Conservation (phyloP, 2,888 invertebrate species). For the Nymphalis c-album region DNA sequence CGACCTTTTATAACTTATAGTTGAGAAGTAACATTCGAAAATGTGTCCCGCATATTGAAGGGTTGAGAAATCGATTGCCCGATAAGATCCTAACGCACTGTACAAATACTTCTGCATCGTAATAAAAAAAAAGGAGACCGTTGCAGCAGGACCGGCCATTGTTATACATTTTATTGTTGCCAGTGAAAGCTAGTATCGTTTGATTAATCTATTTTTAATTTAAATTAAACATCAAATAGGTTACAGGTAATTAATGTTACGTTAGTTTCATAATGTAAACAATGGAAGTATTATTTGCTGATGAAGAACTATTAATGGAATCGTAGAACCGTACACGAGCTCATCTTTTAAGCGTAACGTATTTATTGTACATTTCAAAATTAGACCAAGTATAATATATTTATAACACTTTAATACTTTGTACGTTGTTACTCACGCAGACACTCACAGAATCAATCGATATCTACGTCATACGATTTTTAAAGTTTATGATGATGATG, state of each 20-base stretch:
- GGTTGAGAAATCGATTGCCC: slow-evolving; percentile 71
- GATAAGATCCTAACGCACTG: slow-evolving; percentile 69
- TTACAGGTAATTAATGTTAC: slow-evolving; percentile 68
- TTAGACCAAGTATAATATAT: not conserved
- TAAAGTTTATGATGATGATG: no score
- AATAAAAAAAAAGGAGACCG: slow-evolving; percentile 59
- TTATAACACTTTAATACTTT: no score
- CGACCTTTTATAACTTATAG: no score
- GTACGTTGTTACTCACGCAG: no score
- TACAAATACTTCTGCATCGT: slow-evolving; percentile 74
- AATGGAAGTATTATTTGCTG: slow-evolving; percentile 43
- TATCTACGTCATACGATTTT: no score
- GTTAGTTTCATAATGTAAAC: slow-evolving; percentile 63
- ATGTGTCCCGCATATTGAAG: slow-evolving; percentile 72
- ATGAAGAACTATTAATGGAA: slow-evolving; percentile 33
- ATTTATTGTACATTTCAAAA: not conserved
- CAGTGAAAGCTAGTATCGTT: slow-evolving; percentile 71
- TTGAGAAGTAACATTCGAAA: slow-evolving; percentile 49
- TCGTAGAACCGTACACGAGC: slow-evolving; percentile 16
- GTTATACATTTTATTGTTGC: slow-evolving; percentile 71
- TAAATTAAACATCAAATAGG: slow-evolving; percentile 71
- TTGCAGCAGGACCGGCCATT: slow-evolving; percentile 72
- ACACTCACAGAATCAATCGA: no score
- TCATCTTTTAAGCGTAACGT: slow-evolving; percentile 12
- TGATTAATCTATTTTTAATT: slow-evolving; percentile 75